Conservation (phyloP, 2,113 vertebrate species). For the Progne subis region DNA sequence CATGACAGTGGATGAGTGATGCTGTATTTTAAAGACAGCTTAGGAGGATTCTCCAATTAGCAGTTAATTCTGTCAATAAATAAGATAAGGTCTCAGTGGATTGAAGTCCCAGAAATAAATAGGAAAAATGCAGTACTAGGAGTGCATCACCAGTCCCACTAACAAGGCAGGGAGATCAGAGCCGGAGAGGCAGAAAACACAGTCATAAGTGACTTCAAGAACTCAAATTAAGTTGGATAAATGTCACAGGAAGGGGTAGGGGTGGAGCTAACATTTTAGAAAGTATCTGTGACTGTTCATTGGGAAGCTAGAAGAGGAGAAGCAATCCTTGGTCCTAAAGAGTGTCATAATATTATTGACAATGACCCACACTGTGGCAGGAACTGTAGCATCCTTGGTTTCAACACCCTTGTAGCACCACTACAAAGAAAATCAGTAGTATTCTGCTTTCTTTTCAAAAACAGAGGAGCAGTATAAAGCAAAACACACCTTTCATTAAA, state of each 20-base stretch:
- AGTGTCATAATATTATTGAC: background rate
- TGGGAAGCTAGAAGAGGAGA: background rate
- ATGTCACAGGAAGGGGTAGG: background rate
- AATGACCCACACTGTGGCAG: background rate
- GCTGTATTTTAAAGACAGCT: background rate
- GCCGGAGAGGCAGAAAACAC: background rate
- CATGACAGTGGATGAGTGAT: background rate
- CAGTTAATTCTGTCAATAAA: background rate
- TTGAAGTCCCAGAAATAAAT: background rate
- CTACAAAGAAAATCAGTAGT: background rate
- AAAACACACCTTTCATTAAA: background rate
- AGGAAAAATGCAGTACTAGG: background rate
- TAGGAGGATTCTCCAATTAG: background rate
- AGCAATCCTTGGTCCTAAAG: background rate
- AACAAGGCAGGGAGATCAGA: background rate
- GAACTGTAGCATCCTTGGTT: background rate
- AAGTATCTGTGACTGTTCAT: fast-evolving
- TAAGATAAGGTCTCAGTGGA: background rate
- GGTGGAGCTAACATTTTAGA: background rate
- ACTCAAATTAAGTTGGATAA: background rate
- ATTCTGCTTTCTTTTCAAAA: background rate
- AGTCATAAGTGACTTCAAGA: background rate
- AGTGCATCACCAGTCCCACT: background rate
- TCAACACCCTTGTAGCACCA: background rate
- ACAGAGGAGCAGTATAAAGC: background rate